Conservation (phyloP, 2,888 invertebrate genomes). For the Sympetrum striolatum region DNA sequence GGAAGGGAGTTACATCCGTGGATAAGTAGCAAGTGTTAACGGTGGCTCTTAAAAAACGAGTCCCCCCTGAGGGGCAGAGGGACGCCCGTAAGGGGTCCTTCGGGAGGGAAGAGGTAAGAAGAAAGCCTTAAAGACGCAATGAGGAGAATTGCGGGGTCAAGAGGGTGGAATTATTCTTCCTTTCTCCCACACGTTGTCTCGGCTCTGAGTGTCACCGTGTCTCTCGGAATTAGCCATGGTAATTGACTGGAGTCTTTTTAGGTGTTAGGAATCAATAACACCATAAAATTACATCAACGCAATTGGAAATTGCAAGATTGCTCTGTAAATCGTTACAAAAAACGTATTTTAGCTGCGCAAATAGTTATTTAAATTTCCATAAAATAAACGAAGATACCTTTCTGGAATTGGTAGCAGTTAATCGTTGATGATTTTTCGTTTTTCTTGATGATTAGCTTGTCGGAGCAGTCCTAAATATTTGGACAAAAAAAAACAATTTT, state of each 20-base stretch:
- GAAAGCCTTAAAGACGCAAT: not conserved
- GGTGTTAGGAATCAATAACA: no score
- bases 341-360: no score
- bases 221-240: not conserved
- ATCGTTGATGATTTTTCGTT: no score
- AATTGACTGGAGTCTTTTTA: not conserved
- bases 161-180: not conserved
- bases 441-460: no score
- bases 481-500: no score
- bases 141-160: not conserved
- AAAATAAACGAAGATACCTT: no score
- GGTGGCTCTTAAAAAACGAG: conserved; percentile 6
- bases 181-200: not conserved
- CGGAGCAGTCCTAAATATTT: no score
- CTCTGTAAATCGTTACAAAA: no score
- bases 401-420: no score
- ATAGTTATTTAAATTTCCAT: no score
- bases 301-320: no score
- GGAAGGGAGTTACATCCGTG: conserved; percentile 6
- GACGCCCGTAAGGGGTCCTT: not conserved
- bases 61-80: not conserved
- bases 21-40: conserved; percentile 32
- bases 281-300: no score
- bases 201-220: not conserved
- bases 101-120: not conserved